Evolutionary conservation across 2,113 vertebrate genomes (phyloP), one percentile per base, ranked within the genome.

Genomic region (Sisor rabdophorus): DNA sequence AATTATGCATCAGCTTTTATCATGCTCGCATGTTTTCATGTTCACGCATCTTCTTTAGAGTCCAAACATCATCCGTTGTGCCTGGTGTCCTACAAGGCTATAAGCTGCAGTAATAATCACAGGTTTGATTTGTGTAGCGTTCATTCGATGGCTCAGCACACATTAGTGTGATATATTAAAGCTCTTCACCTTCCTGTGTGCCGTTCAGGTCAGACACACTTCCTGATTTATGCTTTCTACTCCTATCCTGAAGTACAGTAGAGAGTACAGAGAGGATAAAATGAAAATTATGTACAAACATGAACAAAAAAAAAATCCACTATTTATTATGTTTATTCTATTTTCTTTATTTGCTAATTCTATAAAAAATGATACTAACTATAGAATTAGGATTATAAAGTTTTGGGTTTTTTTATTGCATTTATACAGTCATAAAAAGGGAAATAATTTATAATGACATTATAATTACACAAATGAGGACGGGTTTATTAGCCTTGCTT

Each of bases 151-250:
- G 76, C 69, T 84, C 78, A 79, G 78, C 85, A 69, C 83, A 69
- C 80, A 79, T 87, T 87, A 83, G 61, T 53, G 72, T 85, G 84
- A 85, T 85, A 58, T 84, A 76, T 83, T 75, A 80, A 85, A 87
- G 79, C 80, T 17, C 76, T 58, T 82, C 72, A 52, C 53, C 48
- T 44, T 71, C 65, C 76, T 50, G 74, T 68, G 79, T 73, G 72
- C 77, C 71, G 78, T 75, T 77, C 60, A 81, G 73, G 76, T 48
- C 74, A n/a, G 11, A 16, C 9, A 28, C 44, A 55, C 65, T 50
- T 52, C 47, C 52, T 71, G 54, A 77, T 71, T 63, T 48, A 15
- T 24, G 19, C 16, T 8, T 68, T 28, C 44, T 16, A 30, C 17
- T 36, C 17, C 10, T 71, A n/a, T 24, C 8, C n/a, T 28, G 28